phyloP scores from a whole-genome alignment of 2,797 vertebrate genomes.

The Diplodus puntazzo region DNA sequence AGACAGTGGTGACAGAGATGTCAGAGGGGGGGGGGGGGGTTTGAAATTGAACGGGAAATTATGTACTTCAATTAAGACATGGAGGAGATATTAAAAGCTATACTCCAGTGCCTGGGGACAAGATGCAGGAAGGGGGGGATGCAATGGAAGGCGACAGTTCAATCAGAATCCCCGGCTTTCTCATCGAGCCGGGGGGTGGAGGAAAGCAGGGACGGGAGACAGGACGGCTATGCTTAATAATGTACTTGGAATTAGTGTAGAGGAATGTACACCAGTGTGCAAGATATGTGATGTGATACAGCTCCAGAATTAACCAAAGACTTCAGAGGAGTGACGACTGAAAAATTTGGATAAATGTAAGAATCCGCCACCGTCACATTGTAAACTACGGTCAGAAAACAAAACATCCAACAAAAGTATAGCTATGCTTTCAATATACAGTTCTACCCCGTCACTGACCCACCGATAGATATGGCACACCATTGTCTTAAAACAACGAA shows the following conservation, averaged over 20 bases:
- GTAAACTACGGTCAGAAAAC: slow-evolving; percentile 15
- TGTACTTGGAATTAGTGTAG: slow-evolving; percentile 64
- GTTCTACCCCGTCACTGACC: background rate
- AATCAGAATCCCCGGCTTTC: slow-evolving; percentile 72
- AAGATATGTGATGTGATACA: slow-evolving; percentile 60
- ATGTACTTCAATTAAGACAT: slow-evolving; percentile 85
- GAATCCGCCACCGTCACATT: background rate
- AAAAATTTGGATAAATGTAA: slow-evolving; percentile 10
- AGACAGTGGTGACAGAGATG: slow-evolving; percentile 80
- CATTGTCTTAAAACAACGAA: slow-evolving; percentile 10
- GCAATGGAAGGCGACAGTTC: slow-evolving; percentile 79
- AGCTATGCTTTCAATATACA: background rate
- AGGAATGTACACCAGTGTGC: slow-evolving; percentile 64
- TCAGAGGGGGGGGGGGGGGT: slow-evolving; percentile 43
- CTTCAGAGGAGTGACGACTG: background rate
- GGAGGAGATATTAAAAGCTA: slow-evolving; percentile 81
- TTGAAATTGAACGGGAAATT: slow-evolving; percentile 83
- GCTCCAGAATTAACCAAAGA: slow-evolving; percentile 19
- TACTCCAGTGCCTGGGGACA: slow-evolving; percentile 76
- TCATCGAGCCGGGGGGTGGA: slow-evolving; percentile 8
- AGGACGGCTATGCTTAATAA: slow-evolving; percentile 72
- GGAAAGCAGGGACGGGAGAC: slow-evolving; percentile 39
- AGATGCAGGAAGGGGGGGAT: slow-evolving; percentile 66
- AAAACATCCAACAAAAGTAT: slow-evolving; percentile 19
- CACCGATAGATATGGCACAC: background rate